Percentiles rank a stretch among this genome's conserved stretches.
phyloP scores from a whole-genome alignment of 2,888 invertebrate species.

The Hermaeophaga mercurialis region DNA sequence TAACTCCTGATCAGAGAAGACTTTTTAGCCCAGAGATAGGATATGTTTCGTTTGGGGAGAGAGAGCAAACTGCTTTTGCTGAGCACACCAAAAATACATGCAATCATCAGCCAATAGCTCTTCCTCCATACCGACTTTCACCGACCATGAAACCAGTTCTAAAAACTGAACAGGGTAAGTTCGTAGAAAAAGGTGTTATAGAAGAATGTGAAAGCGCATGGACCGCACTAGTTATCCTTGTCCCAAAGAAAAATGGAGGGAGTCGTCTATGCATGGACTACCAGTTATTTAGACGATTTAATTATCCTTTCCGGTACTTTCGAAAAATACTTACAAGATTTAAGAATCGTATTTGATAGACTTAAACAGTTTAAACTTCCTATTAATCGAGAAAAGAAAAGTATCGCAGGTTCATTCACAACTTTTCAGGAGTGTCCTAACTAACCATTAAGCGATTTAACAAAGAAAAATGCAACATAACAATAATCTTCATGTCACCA shows the following conservation, averaged over 20 bases:
- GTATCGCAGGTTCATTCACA: slow-evolving; percentile 33
- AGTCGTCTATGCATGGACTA: too few relatives aligned
- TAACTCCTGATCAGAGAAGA: too few relatives aligned
- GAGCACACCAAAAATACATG: slow-evolving; percentile 46
- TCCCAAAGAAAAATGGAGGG: slow-evolving; percentile 48
- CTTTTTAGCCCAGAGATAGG: too few relatives aligned
- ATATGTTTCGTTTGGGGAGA: too few relatives aligned
- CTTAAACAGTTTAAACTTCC: slow-evolving; percentile 32
- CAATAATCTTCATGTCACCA: slow-evolving; percentile 23
- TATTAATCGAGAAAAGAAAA: slow-evolving; percentile 36
- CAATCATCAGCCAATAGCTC: slow-evolving; percentile 45
- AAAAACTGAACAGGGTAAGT: slow-evolving; percentile 42
- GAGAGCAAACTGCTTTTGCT: slow-evolving; percentile 30
- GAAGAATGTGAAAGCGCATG: slow-evolving; percentile 53
- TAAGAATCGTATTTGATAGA: slow-evolving; percentile 29
- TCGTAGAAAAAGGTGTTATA: slow-evolving; percentile 47
- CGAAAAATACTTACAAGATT: too few relatives aligned
- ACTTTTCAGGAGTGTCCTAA: slow-evolving; percentile 36
- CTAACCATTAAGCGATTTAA: slow-evolving; percentile 32
- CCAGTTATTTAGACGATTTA: too few relatives aligned
- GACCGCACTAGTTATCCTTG: slow-evolving; percentile 50
- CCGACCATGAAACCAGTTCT: slow-evolving; percentile 40
- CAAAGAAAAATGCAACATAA: slow-evolving; percentile 31
- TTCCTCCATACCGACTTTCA: slow-evolving; percentile 48
- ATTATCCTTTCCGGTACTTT: too few relatives aligned